phyloP scores from a whole-genome alignment of 2,113 vertebrate species.

The Lampris megalopsis region DNA sequence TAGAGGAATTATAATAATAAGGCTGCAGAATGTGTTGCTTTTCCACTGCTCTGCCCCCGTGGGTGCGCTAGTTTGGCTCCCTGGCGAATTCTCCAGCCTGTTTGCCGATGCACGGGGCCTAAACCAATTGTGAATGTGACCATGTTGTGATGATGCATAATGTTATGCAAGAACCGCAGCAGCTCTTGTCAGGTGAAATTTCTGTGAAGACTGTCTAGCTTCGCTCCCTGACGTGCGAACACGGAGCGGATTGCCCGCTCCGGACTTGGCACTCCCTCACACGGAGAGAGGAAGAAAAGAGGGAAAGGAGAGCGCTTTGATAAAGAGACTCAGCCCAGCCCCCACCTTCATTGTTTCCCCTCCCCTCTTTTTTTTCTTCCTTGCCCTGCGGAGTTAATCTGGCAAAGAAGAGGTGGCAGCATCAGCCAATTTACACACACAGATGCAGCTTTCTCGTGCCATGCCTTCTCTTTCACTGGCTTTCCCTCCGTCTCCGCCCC shows the following conservation, averaged over 20 bases:
- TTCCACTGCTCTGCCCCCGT: slow-evolving; percentile 30
- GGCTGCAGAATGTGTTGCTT: slow-evolving; percentile 56
- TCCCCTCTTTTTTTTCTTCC: slow-evolving; percentile 49
- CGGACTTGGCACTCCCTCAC: slow-evolving; percentile 72
- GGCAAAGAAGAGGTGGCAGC: slow-evolving; percentile 71
- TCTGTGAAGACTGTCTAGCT: slow-evolving; percentile 31
- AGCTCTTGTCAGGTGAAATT: slow-evolving; percentile 40
- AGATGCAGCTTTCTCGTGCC: slow-evolving; percentile 44
- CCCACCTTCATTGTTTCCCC: slow-evolving; percentile 57
- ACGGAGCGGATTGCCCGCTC: slow-evolving; percentile 72
- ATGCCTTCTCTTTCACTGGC: slow-evolving; percentile 28
- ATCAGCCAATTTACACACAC: slow-evolving; percentile 77
- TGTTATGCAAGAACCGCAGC: slow-evolving; percentile 28
- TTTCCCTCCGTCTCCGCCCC: slow-evolving; percentile 42
- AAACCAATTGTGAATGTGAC: slow-evolving; percentile 31
- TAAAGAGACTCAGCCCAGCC: slow-evolving; percentile 73
- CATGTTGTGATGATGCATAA: slow-evolving; percentile 11
- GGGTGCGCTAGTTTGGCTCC: slow-evolving; percentile 7
- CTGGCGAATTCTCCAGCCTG: slow-evolving; percentile 22
- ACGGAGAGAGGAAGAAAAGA: slow-evolving; percentile 44
- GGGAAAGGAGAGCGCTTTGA: slow-evolving; percentile 68
- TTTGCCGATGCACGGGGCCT: slow-evolving; percentile 26
- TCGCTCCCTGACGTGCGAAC: slow-evolving; percentile 53
- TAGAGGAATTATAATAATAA: slow-evolving; percentile 56
- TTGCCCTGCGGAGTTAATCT: slow-evolving; percentile 81